Base-by-base conservation (phyloP, 2,888 invertebrate species). In the Silvanus unidentatus region DNA sequence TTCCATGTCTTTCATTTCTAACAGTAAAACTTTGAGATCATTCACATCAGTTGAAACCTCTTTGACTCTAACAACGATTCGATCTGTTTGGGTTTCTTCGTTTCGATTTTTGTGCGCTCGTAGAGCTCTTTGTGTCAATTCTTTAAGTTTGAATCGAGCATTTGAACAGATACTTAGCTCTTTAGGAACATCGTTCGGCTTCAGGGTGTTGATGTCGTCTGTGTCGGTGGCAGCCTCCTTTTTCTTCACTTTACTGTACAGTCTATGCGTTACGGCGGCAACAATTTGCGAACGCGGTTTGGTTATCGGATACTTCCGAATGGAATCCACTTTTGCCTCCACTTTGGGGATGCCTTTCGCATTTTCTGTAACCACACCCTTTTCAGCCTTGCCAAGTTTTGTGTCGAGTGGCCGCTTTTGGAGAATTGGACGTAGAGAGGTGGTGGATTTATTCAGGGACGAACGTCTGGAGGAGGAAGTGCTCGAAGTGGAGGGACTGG, bases 241-340 rank as follows among this genome's bases (percentile, higher is more conserved):
- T 73, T 77, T 72, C 71, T 79, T 71, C 64, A 75, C 66, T 75
- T 79, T 81, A 1, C 79, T 75, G 61, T 84, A 85, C 10, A 85
- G 68, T 55, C 84, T 72, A 55, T 80, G 78, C 2, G 85, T 85
- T 2, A 85, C 85, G 0, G 83, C 82, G 2, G 84, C 82, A 2
- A 85, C 82, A 40, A 84, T 83, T 67, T 83, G 81, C 13, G 83
- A 79, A 58, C 83, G 71, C 2, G 68, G 67, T 62, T 80, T 79
- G 34, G 73, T 58, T 1, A 60, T 51, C 16, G 64, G 57, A 40
- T 44, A 65, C 49, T 58, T 65, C 32, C 59, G 57, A 14, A 54
- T 59, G 12, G 62, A 61, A 40, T 63, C 64, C 6, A 65, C 60
- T 52, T 60, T 65, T 9, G 63, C 45, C 48, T 59, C 61, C 12